A percentile compares a stretch with the other conserved stretches of the same genome.
Evolutionary conservation across 23 tunicate genomes (phyloP).

Genomic region (Ascidia mentula): DNA sequence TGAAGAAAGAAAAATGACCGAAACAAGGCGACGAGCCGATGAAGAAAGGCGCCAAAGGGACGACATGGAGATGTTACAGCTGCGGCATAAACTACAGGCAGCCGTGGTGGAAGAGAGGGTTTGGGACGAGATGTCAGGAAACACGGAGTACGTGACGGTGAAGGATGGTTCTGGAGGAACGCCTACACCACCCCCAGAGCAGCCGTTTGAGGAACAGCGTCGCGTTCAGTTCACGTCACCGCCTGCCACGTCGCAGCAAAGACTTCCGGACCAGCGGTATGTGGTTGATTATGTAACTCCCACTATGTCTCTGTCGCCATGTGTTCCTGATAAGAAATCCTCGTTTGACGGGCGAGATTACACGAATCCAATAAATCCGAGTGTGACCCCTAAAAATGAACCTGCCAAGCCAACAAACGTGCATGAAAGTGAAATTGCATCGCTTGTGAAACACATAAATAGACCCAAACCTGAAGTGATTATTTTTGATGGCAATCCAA

Average conservation of each 20-base stretch:
- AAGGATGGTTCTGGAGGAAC: background rate
- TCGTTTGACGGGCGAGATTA: background rate
- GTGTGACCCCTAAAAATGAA: background rate
- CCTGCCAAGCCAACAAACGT: background rate
- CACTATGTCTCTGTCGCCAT: background rate
- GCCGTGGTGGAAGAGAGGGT: constrained; percentile 1
- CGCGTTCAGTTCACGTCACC: constrained; percentile 6
- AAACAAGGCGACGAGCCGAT: too few relatives aligned
- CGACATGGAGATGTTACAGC: background rate
- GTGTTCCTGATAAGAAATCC: background rate
- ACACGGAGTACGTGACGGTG: background rate
- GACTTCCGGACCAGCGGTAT: constrained; percentile 10
- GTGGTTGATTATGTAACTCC: background rate
- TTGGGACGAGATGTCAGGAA: constrained; percentile 11
- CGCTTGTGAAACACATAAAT: constrained; percentile 1
- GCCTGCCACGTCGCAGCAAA: constrained; percentile 2
- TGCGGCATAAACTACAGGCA: constrained; percentile 1
- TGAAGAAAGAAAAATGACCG: background rate
- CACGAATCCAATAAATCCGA: background rate
- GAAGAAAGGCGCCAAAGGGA: too few relatives aligned
- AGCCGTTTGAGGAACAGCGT: constrained; percentile 1
- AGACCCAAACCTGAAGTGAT: background rate
- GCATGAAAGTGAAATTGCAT: background rate
- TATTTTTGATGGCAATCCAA: background rate
- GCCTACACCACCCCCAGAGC: background rate